These are phyloP conservation scores for Phrynocephalus forsythii DNA, from an alignment of 2,797 vertebrate genomes.

Conservation along the genomic window DNA sequence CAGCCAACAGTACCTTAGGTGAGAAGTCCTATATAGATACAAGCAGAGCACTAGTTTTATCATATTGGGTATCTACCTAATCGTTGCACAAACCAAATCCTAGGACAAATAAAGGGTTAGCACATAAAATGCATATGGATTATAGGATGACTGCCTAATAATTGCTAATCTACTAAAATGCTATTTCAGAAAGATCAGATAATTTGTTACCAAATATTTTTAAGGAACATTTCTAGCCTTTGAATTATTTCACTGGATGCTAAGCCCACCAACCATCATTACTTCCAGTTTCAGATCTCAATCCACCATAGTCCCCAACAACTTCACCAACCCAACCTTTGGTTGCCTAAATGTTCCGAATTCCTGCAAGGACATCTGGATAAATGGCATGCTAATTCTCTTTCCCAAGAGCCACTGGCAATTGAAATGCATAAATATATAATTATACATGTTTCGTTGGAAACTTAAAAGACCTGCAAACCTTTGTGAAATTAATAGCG, in stretches of 20 bases:
- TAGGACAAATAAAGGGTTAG: conserved; percentile 6
- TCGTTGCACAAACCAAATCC: background rate
- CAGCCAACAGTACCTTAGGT: conserved; percentile 40
- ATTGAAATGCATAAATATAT: background rate
- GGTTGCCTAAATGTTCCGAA: background rate
- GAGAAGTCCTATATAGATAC: background rate
- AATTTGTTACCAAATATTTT: background rate
- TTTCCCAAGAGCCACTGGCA: background rate
- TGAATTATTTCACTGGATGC: background rate
- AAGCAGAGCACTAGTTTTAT: background rate
- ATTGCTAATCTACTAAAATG: conserved; percentile 5
- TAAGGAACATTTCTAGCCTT: background rate
- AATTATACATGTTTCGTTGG: background rate
- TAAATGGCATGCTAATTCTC: background rate
- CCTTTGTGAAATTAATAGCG: background rate
- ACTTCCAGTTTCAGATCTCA: background rate
- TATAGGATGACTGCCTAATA: background rate
- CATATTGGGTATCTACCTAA: conserved; percentile 1
- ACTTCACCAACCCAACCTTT: background rate
- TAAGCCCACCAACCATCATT: background rate
- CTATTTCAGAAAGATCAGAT: background rate
- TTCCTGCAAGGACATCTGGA: background rate
- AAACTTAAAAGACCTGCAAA: background rate
- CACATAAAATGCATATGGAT: background rate
- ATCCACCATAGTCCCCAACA: background rate